Evolutionary conservation across 2,888 invertebrate species (phyloP).

Genomic region (Drosophila neotestacea): DNA sequence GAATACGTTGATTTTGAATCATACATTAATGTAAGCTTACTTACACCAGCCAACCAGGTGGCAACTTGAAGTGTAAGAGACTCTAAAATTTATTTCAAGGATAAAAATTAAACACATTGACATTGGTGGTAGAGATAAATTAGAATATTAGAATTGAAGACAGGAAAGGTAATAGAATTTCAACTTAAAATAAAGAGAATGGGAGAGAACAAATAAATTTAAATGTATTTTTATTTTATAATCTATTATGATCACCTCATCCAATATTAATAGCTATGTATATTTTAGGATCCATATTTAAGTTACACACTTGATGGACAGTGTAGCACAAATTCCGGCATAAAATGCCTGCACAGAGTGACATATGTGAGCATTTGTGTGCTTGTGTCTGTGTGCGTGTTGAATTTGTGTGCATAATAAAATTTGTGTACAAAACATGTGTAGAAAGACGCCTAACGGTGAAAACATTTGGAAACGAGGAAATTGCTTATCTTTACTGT

Average conservation of each 20-base stretch:
- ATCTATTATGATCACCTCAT: neutral
- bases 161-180: no score
- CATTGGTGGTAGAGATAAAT: no score
- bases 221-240: no score
- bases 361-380: conserved; percentile 61
- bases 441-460: conserved; percentile 57
- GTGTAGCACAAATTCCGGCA: conserved; percentile 51
- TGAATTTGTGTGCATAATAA: conserved; percentile 75
- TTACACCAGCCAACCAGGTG: conserved; percentile 49
- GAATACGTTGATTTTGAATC: conserved; percentile 77
- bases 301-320: conserved; percentile 36
- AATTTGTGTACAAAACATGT: conserved; percentile 75
- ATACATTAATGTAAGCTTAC: conserved; percentile 61
- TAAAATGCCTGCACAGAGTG: conserved; percentile 53
- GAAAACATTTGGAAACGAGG: conserved; percentile 65
- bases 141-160: no score
- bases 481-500: conserved; percentile 74
- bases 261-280: neutral
- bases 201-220: no score
- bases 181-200: no score
- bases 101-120: neutral
- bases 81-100: neutral
- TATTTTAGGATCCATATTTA: neutral
- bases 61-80: neutral
- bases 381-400: conserved; percentile 12